These are phyloP conservation scores for Euproctis similis DNA, from an alignment of 2,888 invertebrate genomes.

Conservation along the genomic window DNA sequence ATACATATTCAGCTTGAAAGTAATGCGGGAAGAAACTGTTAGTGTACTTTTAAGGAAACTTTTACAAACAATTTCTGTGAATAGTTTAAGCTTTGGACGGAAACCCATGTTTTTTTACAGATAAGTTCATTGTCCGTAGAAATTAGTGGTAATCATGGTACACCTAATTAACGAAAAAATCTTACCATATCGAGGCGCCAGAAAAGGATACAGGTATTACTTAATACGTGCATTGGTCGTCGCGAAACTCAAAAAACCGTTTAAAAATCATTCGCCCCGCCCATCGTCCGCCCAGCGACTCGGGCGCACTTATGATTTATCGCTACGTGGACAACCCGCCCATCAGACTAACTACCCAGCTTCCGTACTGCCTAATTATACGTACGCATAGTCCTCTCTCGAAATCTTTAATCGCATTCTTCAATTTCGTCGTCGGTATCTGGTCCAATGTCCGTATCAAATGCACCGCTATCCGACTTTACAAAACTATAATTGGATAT, in stretches of 20 bases:
- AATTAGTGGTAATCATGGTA: constrained; percentile 62
- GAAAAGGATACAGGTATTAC: constrained; percentile 65
- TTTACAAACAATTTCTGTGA: constrained; percentile 15
- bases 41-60: constrained; percentile 15
- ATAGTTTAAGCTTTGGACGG: constrained; percentile 29
- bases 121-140: constrained; percentile 46
- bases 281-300: constrained; percentile 64
- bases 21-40: constrained; percentile 17
- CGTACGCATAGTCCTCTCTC: constrained; percentile 50
- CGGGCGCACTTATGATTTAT: constrained; percentile 73
- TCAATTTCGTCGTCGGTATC: constrained; percentile 47
- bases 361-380: constrained; percentile 69
- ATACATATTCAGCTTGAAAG: constrained; percentile 17
- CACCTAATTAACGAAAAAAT: constrained; percentile 71
- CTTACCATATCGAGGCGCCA: constrained; percentile 59
- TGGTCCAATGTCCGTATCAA: too few relatives aligned
- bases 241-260: constrained; percentile 69
- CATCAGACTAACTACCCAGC: constrained; percentile 63
- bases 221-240: constrained; percentile 67
- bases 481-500: constrained; percentile 34
- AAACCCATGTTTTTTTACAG: constrained; percentile 20
- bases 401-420: constrained; percentile 58
- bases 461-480: constrained; percentile 15
- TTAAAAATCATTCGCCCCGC: constrained; percentile 73
- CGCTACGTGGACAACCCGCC: constrained; percentile 68